phyloP scores from a whole-genome alignment of 1,140 invertebrate species.

The Megathymus violae region DNA sequence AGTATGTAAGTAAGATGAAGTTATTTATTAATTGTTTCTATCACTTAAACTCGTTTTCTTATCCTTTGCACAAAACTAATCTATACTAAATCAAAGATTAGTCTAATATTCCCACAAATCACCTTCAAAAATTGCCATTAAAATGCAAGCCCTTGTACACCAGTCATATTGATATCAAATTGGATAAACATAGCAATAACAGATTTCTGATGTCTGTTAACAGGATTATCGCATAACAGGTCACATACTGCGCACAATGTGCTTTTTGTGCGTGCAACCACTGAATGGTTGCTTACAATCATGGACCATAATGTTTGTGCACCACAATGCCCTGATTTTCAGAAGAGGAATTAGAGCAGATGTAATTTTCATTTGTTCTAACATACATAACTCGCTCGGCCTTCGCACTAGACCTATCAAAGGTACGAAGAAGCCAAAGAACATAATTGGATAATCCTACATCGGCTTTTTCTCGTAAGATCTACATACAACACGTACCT shows the following conservation, averaged over 20 bases:
- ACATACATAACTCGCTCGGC: slow-evolving; percentile 45
- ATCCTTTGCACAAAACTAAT: no score
- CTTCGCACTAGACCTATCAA: slow-evolving; percentile 55
- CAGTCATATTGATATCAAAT: not conserved
- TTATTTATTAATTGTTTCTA: no score
- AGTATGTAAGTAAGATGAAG: no score
- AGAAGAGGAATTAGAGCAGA: not conserved
- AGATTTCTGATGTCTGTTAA: slow-evolving; percentile 1
- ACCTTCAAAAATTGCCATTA: no score
- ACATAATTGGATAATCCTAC: slow-evolving; percentile 78
- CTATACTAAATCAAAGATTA: no score
- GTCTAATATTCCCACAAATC: no score
- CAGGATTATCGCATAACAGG: not conserved
- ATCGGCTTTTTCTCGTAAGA: slow-evolving; percentile 69
- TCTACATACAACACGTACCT: slow-evolving; percentile 56
- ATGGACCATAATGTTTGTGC: slow-evolving; percentile 16
- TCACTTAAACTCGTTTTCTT: no score
- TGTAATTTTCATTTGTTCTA: slow-evolving; percentile 19
- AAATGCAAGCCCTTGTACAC: not conserved
- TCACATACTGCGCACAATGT: slow-evolving; percentile 16
- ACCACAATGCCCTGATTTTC: not conserved
- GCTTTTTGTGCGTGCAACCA: not conserved
- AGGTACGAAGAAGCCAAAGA: slow-evolving; percentile 74
- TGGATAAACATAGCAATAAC: not conserved
- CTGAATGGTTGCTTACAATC: slow-evolving; percentile 32